Base-by-base conservation (phyloP, 2,888 invertebrate species). In the Chrysopilus asiliformis region DNA sequence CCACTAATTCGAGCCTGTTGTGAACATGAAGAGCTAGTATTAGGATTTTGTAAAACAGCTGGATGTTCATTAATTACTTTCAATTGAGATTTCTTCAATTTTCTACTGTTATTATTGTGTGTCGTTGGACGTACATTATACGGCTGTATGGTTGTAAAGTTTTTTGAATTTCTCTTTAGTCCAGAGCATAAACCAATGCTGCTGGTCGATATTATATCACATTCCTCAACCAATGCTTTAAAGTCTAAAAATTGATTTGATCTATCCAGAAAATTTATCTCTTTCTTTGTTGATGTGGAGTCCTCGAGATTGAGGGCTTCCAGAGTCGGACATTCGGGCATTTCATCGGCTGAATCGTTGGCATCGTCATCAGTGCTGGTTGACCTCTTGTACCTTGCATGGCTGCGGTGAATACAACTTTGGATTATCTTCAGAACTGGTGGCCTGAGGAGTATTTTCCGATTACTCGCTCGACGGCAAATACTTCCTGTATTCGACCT, bases 1-100 rank as follows among this genome's bases (percentile, higher is more conserved):
- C 37, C 27, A 46, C 68, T 70, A 58, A 73, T 70, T 47, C 75
- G 66, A 4, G 80, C 83, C 58, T 90, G 82, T 50, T 83, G 81
- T 1, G 89, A 86, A 60, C 89, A 89, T 33, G 73, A 70, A 4
- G 57, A 53, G 15, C 48, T 52, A n/a, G 43, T 39, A 12, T 33
- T 59, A 54, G 44, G 50, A 19, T 33, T 19, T 24, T 29, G 26
- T 18, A 35, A 36, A 36, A 33, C 24, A 32, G 27, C 10, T 34
- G 25, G 9, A 5, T 12, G 24, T 18, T 12, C 19, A 4, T 31
- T 24, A 22, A 27, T 32, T 25, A 26, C 33, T 32, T 38, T 33
- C 8, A 20, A 29, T 29, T 38, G 32, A 16, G 34, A 9, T 24
- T 39, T 34, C 28, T 39, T 37, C 16, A 20, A 10, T 32, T 36